Base-by-base conservation (phyloP, 2,888 invertebrate genomes). In the Nomada flava region DNA sequence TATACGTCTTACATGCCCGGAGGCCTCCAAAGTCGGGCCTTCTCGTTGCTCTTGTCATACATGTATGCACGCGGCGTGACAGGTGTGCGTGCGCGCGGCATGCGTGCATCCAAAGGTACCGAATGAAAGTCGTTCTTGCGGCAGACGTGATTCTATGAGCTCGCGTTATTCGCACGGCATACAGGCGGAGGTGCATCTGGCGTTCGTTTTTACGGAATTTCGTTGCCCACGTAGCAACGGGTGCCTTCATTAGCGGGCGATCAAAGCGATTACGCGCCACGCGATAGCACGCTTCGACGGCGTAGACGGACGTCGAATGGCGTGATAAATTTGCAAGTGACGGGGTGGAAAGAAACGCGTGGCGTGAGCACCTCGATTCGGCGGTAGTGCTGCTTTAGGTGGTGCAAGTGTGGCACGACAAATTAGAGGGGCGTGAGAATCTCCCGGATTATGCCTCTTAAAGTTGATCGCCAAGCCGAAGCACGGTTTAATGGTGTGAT, bases 1-100 rank as follows among this genome's bases (percentile, higher is more conserved):
- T 89, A 83, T 86, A 88, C 87, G 86, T 90, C 90, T 89, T 89
- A 82, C 88, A 84, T 89, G 88, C 87, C 90, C 83, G 26, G 80
- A 86, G 90, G 90, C 88, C 57, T 76, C 79, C 82, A 84, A 86
- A 89, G 86, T 85, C 89, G 86, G 83, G 82, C 36, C 60, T 50
- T 62, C 85, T 83, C 80, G 79, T 74, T 78, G 84, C 79, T 77
- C 69, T 85, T 88, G 87, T 88, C 85, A 82, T 83, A 81, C 84
- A 72, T 71, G 72, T 63, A 53, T 67, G 65, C 68, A 69, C 68
- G 60, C 69, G 74, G 69, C 26, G 67, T 18, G 36, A 59, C 42
- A 23, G 1, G 47, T 70, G 20, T 52, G 62, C 44, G 52, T 11
- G 18, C 5, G 15, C 20, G 55, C 53, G 55, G 9, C 15, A n/a